A percentile compares a stretch with the other conserved stretches of the same genome.
phyloP scores from a whole-genome alignment of 1,140 invertebrate species.

The Geopemphigus sp. region DNA sequence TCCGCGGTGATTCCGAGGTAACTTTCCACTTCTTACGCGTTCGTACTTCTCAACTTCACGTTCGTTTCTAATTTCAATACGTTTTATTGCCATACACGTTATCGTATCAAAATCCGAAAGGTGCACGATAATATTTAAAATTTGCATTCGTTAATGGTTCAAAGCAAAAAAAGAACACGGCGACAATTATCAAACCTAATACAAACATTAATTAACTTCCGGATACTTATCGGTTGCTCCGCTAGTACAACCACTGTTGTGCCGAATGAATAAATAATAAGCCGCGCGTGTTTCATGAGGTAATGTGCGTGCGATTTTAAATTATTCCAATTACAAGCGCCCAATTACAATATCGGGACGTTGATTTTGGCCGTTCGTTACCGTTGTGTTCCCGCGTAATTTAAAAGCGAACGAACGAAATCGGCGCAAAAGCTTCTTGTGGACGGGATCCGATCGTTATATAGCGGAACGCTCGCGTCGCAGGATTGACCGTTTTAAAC shows the following conservation, averaged over 20 bases:
- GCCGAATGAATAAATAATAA: constrained; percentile 3
- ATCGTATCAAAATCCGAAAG: constrained; percentile 2
- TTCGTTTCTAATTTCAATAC: not conserved
- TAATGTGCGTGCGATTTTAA: not conserved
- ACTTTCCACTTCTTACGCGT: not conserved
- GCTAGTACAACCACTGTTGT: not conserved
- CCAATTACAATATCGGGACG: not conserved
- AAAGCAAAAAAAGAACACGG: not conserved
- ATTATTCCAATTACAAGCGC: constrained; percentile 15
- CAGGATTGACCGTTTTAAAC: too few species aligned
- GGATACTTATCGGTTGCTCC: constrained; percentile 21
- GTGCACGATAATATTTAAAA: constrained; percentile 24
- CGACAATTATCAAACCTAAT: constrained; percentile 11
- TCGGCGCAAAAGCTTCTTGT: too few species aligned
- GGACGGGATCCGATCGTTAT: too few species aligned
- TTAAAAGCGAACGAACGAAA: too few species aligned
- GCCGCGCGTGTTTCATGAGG: not conserved
- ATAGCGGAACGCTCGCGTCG: too few species aligned
- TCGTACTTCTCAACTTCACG: not conserved
- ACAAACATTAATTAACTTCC: constrained; percentile 21
- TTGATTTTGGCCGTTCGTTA: not conserved
- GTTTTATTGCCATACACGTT: not conserved
- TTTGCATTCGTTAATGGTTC: constrained; percentile 10
- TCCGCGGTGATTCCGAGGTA: not conserved
- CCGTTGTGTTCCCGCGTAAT: not conserved